Conservation (phyloP, 2,888 invertebrate species). For the Dione juno region DNA sequence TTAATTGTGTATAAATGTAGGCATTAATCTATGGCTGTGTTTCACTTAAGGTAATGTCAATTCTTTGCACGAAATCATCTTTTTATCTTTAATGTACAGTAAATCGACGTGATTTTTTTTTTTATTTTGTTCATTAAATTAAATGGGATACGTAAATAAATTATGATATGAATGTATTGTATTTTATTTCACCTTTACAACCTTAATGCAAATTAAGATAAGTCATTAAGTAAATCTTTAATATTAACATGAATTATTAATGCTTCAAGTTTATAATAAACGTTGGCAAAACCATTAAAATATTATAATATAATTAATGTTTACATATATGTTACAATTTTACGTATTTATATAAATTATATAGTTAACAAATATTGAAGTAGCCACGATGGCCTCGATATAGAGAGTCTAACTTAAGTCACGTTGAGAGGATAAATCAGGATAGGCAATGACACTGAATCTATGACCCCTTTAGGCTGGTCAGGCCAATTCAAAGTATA, state of each 20-base stretch:
- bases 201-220: not conserved
- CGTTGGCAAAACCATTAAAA: no score
- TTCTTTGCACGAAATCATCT: constrained; percentile 81
- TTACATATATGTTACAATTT: no score
- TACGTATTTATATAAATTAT: no score
- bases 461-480: constrained; percentile 29
- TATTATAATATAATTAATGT: no score
- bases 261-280: no score
- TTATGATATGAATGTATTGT: constrained; percentile 54
- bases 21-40: constrained; percentile 80
- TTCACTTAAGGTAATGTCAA: constrained; percentile 82
- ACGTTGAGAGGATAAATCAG: constrained; percentile 33
- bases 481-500: constrained; percentile 6
- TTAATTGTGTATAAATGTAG: constrained; percentile 39
- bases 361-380: constrained; percentile 17
- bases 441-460: constrained; percentile 30
- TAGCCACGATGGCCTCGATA: constrained; percentile 25
- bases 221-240: not conserved
- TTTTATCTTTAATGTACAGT: constrained; percentile 41
- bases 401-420: constrained; percentile 20
- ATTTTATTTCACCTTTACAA: not conserved
- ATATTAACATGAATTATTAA: no score
- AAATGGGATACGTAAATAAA: constrained; percentile 75
- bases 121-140: constrained; percentile 1
- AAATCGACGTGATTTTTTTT: no score